Base-by-base conservation (phyloP, 2,113 vertebrate genomes). In the Onychorhynchus coronatus region DNA sequence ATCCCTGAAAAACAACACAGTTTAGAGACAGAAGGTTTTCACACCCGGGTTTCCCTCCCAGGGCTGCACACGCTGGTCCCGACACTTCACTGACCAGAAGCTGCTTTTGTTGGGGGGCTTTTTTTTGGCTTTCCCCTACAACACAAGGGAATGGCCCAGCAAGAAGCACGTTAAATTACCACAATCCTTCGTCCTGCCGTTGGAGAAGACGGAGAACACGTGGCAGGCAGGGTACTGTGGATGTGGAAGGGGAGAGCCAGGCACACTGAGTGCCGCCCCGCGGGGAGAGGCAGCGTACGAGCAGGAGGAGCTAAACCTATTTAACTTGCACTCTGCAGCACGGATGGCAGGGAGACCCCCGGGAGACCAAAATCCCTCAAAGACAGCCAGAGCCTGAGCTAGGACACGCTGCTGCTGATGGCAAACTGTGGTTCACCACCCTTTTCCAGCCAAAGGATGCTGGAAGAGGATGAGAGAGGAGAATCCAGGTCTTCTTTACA, bases 61-160 rank as follows among this genome's bases (percentile, higher is more conserved):
- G 27, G 50, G 4, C 1, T 33, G 31, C 44, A 25, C 20, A 8
- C 0, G 0, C 33, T 13, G 42, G 2, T 37, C n/a, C 63, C 39
- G 52, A 46, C 33, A 28, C 30, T 58, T 71, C 25, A 12, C 1
- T 65, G 27, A 55, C 24, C 27, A 63, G 8, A 72, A 79, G 7
- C 2, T 55, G 39, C 33, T 63, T 75, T 33, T 10, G 16, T 27
- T 4, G 35, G 8, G 21, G 21, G 15, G 4, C 3, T 14, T 24
- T 7, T 49, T 77, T 62, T 46, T 18, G 4, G 6, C 18, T 67
- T 78, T 61, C 16, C 22, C 30, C 24, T 53, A 0, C 6, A 71
- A 19, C 7, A 27, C 18, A 75, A 42, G 8, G 15, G 44, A 42
- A 39, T 1, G 4, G 2, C 22, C 14, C 44, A 65, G 31, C 12